These are phyloP conservation scores for Idaea dimidiata DNA, from an alignment of 2,888 invertebrate species.

Conservation along the genomic window DNA sequence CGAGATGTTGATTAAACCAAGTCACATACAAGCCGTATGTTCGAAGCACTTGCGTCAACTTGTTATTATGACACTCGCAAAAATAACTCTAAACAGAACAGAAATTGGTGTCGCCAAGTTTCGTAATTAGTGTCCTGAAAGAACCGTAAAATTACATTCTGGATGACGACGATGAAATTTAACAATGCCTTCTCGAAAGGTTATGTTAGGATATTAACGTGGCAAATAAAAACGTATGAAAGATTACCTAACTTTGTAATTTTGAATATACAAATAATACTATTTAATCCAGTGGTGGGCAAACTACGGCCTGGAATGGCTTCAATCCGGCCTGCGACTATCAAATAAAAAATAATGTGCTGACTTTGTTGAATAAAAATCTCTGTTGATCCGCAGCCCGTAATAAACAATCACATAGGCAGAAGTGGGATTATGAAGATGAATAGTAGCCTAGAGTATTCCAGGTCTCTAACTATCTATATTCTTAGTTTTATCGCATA, in stretches of 20 bases:
- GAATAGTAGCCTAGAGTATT: too few species aligned
- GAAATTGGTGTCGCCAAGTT: background rate
- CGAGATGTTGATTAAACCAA: background rate
- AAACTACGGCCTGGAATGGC: too few species aligned
- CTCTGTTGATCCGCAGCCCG: too few species aligned
- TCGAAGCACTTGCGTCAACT: background rate
- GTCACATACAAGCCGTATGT: background rate
- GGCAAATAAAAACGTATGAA: background rate
- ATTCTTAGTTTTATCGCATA: too few species aligned
- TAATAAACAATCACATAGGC: too few species aligned
- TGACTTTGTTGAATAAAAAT: too few species aligned
- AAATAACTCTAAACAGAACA: background rate
- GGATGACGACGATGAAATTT: conserved; percentile 1
- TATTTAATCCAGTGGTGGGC: too few species aligned
- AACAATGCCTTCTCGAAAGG: background rate
- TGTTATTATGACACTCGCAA: background rate
- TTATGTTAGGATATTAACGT: background rate
- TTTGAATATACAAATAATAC: too few species aligned
- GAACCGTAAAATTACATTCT: background rate
- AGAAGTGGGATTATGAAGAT: too few species aligned
- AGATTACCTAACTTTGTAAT: background rate
- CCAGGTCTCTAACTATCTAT: too few species aligned
- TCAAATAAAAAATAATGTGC: too few species aligned
- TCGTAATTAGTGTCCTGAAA: background rate
- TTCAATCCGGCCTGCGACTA: too few species aligned